These are phyloP conservation scores for Cydia pomonella DNA, from an alignment of 1,140 invertebrate species.

Conservation along the genomic window DNA sequence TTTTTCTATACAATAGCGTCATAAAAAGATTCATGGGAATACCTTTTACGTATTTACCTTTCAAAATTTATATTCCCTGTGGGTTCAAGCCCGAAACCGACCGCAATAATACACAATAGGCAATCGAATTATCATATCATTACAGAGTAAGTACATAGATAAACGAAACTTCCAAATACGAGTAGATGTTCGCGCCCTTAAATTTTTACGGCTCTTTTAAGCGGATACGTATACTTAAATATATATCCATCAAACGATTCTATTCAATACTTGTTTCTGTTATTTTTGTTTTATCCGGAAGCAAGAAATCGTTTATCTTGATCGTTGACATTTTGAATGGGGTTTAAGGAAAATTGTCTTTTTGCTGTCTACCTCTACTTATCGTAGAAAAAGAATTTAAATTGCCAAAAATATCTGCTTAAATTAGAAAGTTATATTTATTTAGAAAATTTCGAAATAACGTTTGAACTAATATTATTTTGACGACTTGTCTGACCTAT, in stretches of 20 bases:
- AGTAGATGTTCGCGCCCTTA: conserved; percentile 7
- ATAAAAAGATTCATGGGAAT: conserved; percentile 62
- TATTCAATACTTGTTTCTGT: background rate
- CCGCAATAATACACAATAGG: conserved; percentile 66
- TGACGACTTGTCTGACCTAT: too few relatives aligned
- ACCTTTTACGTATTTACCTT: conserved; percentile 70
- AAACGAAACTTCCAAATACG: conserved; percentile 43
- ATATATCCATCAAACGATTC: background rate
- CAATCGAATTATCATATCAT: conserved; percentile 73
- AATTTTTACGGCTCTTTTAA: background rate
- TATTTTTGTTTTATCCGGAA: background rate
- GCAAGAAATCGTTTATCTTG: background rate
- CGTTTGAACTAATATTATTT: too few relatives aligned
- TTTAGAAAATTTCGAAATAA: too few relatives aligned
- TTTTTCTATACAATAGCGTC: conserved; percentile 50
- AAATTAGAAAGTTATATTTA: too few relatives aligned
- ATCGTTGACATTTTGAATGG: too few relatives aligned
- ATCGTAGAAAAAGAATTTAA: too few relatives aligned
- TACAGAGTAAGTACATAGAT: conserved; percentile 39
- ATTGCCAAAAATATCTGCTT: too few relatives aligned
- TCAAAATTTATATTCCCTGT: conserved; percentile 70
- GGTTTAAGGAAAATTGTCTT: too few relatives aligned
- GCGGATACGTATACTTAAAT: background rate
- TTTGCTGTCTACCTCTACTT: too few relatives aligned
- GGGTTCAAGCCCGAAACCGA: conserved; percentile 57